Conservation (phyloP, 2,113 vertebrate genomes). For the Natator depressus region DNA sequence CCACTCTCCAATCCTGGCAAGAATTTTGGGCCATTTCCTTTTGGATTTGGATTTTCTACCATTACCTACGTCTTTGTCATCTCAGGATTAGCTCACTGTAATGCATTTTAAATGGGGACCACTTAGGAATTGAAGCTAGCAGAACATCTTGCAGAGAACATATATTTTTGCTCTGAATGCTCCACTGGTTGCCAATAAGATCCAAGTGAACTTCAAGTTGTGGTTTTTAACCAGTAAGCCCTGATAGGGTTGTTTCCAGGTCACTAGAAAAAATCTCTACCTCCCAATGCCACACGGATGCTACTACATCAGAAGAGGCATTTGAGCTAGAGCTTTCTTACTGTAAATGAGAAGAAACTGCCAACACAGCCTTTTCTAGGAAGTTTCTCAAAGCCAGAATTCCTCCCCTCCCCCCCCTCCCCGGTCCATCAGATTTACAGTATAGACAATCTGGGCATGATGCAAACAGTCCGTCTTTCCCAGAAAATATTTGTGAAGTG, state of each 20-base stretch:
- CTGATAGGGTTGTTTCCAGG: background rate
- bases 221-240: background rate
- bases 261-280: background rate
- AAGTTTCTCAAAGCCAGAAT: background rate
- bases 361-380: background rate
- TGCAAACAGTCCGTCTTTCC: background rate
- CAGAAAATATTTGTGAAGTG: background rate
- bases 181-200: background rate
- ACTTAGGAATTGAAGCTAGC: background rate
- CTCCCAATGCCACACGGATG: background rate
- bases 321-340: background rate
- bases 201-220: background rate
- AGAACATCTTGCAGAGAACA: background rate
- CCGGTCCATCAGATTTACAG: rapidly evolving
- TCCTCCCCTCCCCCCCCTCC: background rate
- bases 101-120: background rate
- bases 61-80: background rate
- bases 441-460: rapidly evolving
- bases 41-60: background rate
- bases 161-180: background rate
- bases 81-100: background rate
- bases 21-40: background rate
- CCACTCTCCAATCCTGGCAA: background rate
- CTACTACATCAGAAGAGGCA: background rate
- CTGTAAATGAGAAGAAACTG: background rate